Conservation (phyloP, 2,113 vertebrate species). For the Castor canadensis region DNA sequence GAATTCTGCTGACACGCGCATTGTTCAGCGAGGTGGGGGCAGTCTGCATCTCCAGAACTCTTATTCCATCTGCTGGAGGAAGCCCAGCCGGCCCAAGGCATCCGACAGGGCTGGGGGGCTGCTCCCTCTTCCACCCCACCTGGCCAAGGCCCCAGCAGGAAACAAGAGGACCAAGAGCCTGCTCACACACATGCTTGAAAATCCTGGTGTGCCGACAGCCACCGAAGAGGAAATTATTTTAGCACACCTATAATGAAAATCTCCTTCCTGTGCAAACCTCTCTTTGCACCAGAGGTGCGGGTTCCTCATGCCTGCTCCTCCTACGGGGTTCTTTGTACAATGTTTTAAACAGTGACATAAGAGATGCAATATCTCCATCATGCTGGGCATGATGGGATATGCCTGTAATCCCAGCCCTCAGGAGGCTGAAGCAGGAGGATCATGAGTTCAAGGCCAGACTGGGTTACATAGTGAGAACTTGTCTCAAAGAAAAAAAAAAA, state of each 20-base stretch:
- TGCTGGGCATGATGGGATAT: too few species aligned
- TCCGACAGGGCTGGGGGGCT: too few species aligned
- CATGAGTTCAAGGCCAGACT: neutral
- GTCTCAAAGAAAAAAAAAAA: neutral
- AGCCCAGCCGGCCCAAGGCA: neutral
- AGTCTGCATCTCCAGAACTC: neutral
- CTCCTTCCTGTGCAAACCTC: neutral
- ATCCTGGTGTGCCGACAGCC: neutral
- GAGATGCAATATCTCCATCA: neutral
- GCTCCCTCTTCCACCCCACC: neutral
- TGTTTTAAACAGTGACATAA: neutral
- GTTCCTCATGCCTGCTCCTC: accelerated
- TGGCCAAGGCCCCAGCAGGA: neutral
- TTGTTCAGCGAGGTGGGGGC: neutral
- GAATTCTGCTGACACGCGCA: conserved; percentile 59
- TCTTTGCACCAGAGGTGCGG: accelerated
- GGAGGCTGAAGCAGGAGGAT: neutral
- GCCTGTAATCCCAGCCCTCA: neutral
- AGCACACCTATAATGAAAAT: neutral
- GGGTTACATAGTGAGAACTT: neutral
- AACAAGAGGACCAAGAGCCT: neutral
- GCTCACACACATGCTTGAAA: neutral
- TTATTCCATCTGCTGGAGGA: neutral
- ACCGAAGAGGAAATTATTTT: neutral
- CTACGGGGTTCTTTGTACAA: neutral